Evolutionary conservation across 1,140 invertebrate species (phyloP), one percentile per base, ranked within the genome.

Genomic region (Homalodisca vitripennis): DNA sequence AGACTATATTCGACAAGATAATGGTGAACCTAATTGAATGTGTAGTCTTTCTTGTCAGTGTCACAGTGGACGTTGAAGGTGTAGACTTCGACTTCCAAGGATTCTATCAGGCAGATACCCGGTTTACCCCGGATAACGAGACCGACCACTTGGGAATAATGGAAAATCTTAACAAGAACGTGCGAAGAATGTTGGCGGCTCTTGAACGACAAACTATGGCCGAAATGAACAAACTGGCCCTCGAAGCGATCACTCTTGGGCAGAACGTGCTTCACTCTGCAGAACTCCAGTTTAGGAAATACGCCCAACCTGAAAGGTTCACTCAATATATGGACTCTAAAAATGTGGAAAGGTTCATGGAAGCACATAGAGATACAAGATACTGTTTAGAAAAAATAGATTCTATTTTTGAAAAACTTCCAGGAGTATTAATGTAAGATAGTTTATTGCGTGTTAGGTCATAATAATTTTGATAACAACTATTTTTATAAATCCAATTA

Each of bases 361-460:
- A 51, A 3, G 14, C 22, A 3, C 48, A 22, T 51, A n/a, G 2
- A 20, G 48, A 51, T 20, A 51, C 48, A 14, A 51, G 48, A 22
- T 51, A 51, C n/a, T 51, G 48, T 51, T 51, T 51, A n/a, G 48
- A 51, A 51, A 51, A 51, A 51, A 51, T 51, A 12, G 48, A 51
- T 22, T 51, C 48, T 3, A 51, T 51, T 3, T 51, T 51, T 51
- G 48, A 51, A 51, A 51, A 3, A 6, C 48, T 51, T 51, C 48
- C 48, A 51, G 48, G 14, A 10, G 48, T 22, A 3, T 51, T 51
- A n/a, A 51, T 51, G 48, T 51, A 51, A 22, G 48, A n/a, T 51
- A 12, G 17, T n/a, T n/a, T n/a, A n/a, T n/a, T n/a, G n/a, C n/a
- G n/a, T n/a, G n/a, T n/a, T n/a, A n/a, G n/a, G n/a, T n/a, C n/a